phyloP scores from a whole-genome alignment of 1,140 invertebrate genomes.

The Drosophila azteca region DNA sequence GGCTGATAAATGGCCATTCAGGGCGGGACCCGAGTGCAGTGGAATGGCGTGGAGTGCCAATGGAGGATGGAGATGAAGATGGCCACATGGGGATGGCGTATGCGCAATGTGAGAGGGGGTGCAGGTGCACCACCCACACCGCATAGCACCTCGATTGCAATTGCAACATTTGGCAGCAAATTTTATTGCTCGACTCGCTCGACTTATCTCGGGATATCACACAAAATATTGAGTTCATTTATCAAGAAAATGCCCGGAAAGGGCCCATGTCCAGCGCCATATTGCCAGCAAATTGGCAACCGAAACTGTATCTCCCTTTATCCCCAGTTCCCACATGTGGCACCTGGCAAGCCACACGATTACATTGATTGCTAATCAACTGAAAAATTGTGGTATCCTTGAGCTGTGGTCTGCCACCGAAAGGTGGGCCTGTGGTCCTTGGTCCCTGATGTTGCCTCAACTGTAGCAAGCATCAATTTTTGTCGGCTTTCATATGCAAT shows the following conservation, averaged over 20 bases:
- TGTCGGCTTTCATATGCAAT: too few relatives aligned
- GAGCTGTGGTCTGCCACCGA: not conserved
- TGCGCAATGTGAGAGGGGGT: conserved; percentile 46
- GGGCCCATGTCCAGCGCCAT: conserved; percentile 7
- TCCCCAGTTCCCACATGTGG: conserved; percentile 19
- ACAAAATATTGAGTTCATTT: conserved; percentile 63
- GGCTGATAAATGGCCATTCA: conserved; percentile 57
- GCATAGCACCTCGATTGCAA: conserved; percentile 14
- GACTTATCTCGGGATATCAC: conserved; percentile 5
- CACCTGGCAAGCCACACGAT: conserved; percentile 37
- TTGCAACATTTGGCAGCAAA: conserved; percentile 60
- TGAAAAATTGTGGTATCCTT: conserved; percentile 1
- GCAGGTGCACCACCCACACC: not conserved
- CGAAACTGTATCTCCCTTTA: conserved; percentile 9
- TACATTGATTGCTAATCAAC: conserved; percentile 63
- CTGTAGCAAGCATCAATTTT: too few relatives aligned
- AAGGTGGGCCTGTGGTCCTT: not conserved
- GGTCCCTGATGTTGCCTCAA: not conserved
- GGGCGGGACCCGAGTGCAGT: conserved; percentile 19
- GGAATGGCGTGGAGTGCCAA: not conserved
- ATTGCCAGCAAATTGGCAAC: conserved; percentile 53
- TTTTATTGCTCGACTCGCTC: conserved; percentile 29
- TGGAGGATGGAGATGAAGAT: not conserved
- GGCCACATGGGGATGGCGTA: conserved; percentile 24
- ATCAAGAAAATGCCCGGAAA: conserved; percentile 28